phyloP scores from a whole-genome alignment of 2,888 invertebrate genomes.

The Meghimatium bilineatum region DNA sequence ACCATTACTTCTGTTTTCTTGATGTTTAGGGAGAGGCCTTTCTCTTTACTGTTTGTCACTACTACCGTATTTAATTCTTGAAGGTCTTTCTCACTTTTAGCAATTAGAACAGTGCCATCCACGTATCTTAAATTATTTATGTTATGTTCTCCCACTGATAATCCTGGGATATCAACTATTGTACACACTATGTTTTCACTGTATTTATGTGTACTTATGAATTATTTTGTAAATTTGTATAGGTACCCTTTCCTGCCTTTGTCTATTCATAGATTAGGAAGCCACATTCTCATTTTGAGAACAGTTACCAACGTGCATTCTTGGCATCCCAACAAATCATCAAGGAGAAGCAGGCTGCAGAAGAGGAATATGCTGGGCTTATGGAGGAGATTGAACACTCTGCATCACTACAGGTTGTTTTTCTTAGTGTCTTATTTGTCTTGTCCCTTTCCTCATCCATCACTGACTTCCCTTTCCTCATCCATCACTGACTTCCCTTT shows the following conservation, averaged over 20 bases:
- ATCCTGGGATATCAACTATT: too few relatives aligned
- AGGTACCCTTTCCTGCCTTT: neutral
- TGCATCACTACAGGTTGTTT: constrained; percentile 58
- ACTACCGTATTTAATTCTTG: too few relatives aligned
- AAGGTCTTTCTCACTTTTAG: too few relatives aligned
- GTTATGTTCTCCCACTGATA: too few relatives aligned
- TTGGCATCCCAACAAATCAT: constrained; percentile 60
- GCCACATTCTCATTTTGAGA: constrained; percentile 30
- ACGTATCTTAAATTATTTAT: too few relatives aligned
- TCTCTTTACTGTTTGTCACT: too few relatives aligned
- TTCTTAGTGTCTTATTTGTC: neutral
- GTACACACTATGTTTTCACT: too few relatives aligned
- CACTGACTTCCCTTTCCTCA: too few relatives aligned
- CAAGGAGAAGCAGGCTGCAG: constrained; percentile 58
- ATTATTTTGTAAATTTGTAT: neutral
- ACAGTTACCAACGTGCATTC: constrained; percentile 60
- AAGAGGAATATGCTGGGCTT: constrained; percentile 58
- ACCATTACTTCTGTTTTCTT: too few relatives aligned
- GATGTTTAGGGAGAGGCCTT: too few relatives aligned
- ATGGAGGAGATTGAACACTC: constrained; percentile 57
- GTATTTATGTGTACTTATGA: neutral
- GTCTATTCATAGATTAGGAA: constrained; percentile 20
- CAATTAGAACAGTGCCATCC: too few relatives aligned
- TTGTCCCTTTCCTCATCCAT: neutral
- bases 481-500: too few relatives aligned